Evolutionary conservation across 1,140 invertebrate genomes (phyloP), one percentile per base, ranked within the genome.

Genomic region (Diorhabda sublineata): DNA sequence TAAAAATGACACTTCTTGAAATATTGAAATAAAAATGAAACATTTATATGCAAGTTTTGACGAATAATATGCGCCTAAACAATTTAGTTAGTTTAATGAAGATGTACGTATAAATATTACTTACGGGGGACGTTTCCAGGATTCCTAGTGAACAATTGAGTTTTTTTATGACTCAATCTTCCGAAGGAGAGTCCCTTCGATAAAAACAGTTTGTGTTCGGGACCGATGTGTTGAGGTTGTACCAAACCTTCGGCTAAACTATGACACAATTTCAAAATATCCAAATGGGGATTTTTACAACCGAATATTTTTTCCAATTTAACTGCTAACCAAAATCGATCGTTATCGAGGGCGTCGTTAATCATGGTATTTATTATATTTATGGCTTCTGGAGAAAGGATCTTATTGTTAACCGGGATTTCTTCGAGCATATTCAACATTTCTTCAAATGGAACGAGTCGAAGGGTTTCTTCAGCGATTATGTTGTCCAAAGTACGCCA

Each of bases 211-310:
- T 79, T 72, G 62, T 81, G 76, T 57, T 81, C 73, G 4, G 76
- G 68, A 70, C 73, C 78, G 60, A 84, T 66, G 11, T 84, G 77
- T 69, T 80, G 73, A 2, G 81, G 81, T 61, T 73, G 68, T 4
- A 81, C 69, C 9, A 75, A 56, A 64, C 83, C 83, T 74, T 86
- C 84, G 7, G 84, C 84, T 65, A 86, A 69, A 6, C 78, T 80
- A 75, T 83, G 81, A 59, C 82, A 84, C 43, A 84, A 79, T 11
- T 83, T 81, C 58, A 86, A 75, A 64, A 84, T 82, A 9, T 82
- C 78, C 63, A 85, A 72, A 69, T 85, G 82, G 9, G 77, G 73
- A 11, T 79, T 79, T 3, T 78, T 78, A 64, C 79, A 80, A 43
- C 79, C 75, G 64, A 85, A 86, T 43, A 85, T 80, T 62, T 79